Evolutionary conservation across 2,888 invertebrate species (phyloP).

Genomic region (Tenthredo mesomela): DNA sequence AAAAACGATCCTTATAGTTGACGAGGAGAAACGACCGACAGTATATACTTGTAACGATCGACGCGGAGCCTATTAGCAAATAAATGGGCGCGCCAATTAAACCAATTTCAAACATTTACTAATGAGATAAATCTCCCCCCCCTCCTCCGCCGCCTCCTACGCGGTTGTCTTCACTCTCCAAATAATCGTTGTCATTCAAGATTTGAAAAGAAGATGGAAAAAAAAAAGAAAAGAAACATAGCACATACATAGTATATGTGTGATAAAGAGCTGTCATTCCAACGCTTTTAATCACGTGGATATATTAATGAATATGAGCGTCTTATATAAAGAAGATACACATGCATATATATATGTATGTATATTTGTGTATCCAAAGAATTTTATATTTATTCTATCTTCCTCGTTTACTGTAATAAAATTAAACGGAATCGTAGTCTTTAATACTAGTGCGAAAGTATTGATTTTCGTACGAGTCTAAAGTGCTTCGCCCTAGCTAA

Average conservation of each 20-base stretch:
- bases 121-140: slow-evolving; percentile 57
- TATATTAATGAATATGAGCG: neutral
- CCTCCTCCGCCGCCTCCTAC: neutral
- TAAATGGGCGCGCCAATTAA: slow-evolving; percentile 67
- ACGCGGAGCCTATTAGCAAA: slow-evolving; percentile 61
- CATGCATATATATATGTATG: too few relatives aligned
- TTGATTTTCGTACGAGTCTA: too few relatives aligned
- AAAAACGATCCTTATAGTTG: neutral
- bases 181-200: slow-evolving; percentile 30
- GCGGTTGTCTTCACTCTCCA: neutral
- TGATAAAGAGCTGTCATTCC: neutral
- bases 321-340: neutral
- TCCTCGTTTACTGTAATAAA: neutral
- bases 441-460: too few relatives aligned
- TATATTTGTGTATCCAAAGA: too few relatives aligned
- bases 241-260: too few relatives aligned
- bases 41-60: slow-evolving; percentile 13
- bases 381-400: too few relatives aligned
- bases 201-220: neutral
- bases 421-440: too few relatives aligned
- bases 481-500: too few relatives aligned
- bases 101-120: slow-evolving; percentile 68
- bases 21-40: slow-evolving; percentile 24
- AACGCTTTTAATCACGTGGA: neutral
- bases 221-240: neutral